phyloP scores from a whole-genome alignment of 2,888 invertebrate genomes.

The Xestia c-nigrum region DNA sequence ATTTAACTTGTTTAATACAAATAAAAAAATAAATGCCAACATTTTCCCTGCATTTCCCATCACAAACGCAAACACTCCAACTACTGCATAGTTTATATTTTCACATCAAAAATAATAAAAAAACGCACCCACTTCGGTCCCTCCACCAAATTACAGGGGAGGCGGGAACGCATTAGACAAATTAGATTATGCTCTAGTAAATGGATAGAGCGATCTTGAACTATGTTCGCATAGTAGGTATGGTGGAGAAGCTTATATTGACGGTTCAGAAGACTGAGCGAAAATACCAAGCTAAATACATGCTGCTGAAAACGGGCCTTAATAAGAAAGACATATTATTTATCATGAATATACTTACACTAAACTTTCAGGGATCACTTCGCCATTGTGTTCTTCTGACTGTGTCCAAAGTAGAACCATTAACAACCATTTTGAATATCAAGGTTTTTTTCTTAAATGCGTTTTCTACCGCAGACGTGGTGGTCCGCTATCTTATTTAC shows the following conservation, averaged over 20 bases:
- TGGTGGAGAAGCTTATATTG: neutral
- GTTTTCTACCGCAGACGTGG: no score
- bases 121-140: constrained; percentile 24
- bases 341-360: no score
- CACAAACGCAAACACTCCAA: constrained; percentile 46
- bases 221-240: neutral
- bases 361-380: no score
- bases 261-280: neutral
- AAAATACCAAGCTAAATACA: neutral
- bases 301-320: neutral
- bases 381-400: no score
- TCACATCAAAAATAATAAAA: constrained; percentile 55
- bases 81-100: constrained; percentile 43
- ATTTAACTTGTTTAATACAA: neutral
- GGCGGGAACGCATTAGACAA: constrained; percentile 66
- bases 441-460: no score
- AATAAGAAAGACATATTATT: neutral
- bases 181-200: constrained; percentile 66
- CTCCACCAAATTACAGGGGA: constrained; percentile 53
- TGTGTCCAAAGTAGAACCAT: no score
- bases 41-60: constrained; percentile 36
- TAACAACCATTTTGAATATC: no score
- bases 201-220: constrained; percentile 43
- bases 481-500: no score
- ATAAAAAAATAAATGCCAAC: neutral